phyloP scores from a whole-genome alignment of 53 echinoderm and acorn worm species.

The Arbacia lixula region DNA sequence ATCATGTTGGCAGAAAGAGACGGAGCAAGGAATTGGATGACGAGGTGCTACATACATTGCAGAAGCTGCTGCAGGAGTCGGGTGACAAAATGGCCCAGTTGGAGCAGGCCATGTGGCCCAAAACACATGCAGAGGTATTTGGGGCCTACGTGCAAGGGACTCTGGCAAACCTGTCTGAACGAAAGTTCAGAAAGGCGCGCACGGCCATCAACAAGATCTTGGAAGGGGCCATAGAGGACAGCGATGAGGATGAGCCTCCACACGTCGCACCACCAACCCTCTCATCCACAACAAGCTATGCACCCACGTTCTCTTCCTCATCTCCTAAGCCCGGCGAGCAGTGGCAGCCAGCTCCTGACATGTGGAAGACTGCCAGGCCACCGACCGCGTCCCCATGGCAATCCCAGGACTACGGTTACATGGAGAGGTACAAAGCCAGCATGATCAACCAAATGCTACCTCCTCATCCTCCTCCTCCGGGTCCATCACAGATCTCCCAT shows the following conservation, averaged over 20 bases:
- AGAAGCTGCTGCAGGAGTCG: slow-evolving; percentile 9
- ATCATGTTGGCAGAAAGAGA: not conserved
- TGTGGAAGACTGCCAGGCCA: slow-evolving; percentile 11
- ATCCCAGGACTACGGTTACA: slow-evolving; percentile 12
- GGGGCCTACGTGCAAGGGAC: slow-evolving; percentile 11
- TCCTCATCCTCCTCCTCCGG: slow-evolving; percentile 28
- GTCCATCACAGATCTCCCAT: slow-evolving; percentile 14
- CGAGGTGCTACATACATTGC: not conserved
- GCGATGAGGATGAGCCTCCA: slow-evolving; percentile 39
- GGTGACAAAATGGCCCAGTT: slow-evolving; percentile 20
- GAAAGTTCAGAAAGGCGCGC: slow-evolving; percentile 18
- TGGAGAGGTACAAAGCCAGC: slow-evolving; percentile 24
- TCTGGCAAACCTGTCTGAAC: not conserved
- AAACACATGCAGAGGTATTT: slow-evolving; percentile 23
- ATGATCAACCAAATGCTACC: slow-evolving; percentile 14
- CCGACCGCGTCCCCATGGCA: not conserved
- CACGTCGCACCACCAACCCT: not conserved
- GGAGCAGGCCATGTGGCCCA: slow-evolving; percentile 12
- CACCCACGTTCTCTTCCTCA: slow-evolving; percentile 37
- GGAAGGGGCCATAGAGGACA: slow-evolving; percentile 33
- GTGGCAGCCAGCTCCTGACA: slow-evolving; percentile 23
- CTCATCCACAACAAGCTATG: not conserved
- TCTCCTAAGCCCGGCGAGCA: slow-evolving; percentile 9
- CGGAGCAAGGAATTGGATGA: slow-evolving; percentile 13
- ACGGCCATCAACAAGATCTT: slow-evolving; percentile 20